Base-by-base conservation (phyloP, 1,140 invertebrate species). In the Holotrichia oblita region DNA sequence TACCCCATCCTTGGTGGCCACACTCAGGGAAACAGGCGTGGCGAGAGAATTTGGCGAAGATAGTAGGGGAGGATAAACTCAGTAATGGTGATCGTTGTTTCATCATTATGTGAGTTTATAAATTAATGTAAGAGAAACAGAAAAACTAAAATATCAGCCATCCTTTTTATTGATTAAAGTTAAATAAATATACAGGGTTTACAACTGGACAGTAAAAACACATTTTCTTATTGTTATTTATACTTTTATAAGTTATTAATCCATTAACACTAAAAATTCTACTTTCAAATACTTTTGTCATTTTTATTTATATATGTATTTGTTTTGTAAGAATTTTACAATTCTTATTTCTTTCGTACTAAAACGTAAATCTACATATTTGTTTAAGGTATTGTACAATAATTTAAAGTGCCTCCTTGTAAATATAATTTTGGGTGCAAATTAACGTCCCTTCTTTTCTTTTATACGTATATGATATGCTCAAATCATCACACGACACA, bases 321-420 rank as follows among this genome's bases (percentile, higher is more conserved):
- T 69, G 20, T 34, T 27, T 27, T 69, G 17, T 34, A 69, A 69
- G 61, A 69, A 69, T 27, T 69, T 17, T 55, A 14, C 17, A 55
- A n/a, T n/a, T 69, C 61, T 34, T 27, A 22, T 48, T 3, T 48
- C n/a, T 69, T 14, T 27, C 61, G 24, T 74, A 42, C 73, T 74
- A 74, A 34, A 74, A 74, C 73, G 40, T 20, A 74, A 41, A 42
- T n/a, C 41, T 74, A 44, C 34, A 6, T 12, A 74, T 42, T 34
- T 34, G 27, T 34, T 41, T 74, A 74, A 74, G 34, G 73, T 74
- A 74, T 74, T 74, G 40, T 74, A 74, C 73, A 74, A 74, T 74
- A 44, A n/a, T 74, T 74, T 74, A 74, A 74, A 74, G 73, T 74
- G 73, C 73, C n/a, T 74, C 40, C 17, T 40, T 41, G 12, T 41